phyloP scores from a whole-genome alignment of 35 echinoderm and acorn worm genomes.

The Hemicentrotus pulcherrimus region DNA sequence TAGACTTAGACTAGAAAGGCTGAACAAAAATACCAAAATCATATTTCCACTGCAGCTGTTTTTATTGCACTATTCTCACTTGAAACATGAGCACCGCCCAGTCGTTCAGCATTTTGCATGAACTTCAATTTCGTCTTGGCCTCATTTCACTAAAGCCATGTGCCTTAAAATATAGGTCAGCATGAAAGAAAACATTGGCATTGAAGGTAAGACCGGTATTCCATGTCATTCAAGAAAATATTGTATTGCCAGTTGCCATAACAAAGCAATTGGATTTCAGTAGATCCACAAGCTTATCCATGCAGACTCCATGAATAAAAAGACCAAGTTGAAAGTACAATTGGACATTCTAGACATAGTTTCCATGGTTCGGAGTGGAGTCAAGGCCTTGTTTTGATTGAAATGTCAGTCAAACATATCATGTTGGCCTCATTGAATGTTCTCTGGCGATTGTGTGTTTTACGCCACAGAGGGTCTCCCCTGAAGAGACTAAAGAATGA shows the following conservation, averaged over 20 bases:
- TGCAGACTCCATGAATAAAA: background rate
- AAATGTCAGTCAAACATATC: constrained; percentile 3
- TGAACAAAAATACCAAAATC: background rate
- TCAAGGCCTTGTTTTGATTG: background rate
- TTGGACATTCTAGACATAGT: constrained; percentile 2
- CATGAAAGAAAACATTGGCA: constrained; percentile 11
- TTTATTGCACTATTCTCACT: background rate
- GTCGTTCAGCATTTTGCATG: background rate
- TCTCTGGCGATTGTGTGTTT: background rate
- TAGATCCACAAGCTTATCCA: background rate
- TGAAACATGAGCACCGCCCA: background rate
- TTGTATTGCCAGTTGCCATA: constrained; percentile 2
- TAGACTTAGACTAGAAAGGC: too few relatives aligned
- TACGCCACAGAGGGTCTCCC: background rate
- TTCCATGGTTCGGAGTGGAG: background rate
- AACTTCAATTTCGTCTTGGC: constrained; percentile 10
- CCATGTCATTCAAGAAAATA: constrained; percentile 1
- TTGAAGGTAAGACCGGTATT: background rate
- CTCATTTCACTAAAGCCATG: background rate
- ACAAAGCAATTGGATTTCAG: background rate
- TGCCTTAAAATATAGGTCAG: background rate
- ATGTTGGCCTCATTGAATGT: background rate
- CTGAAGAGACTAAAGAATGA: background rate
- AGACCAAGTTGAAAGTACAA: constrained; percentile 1
- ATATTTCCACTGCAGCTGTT: background rate